Evolutionary conservation across 2,888 invertebrate species (phyloP).

Genomic region (Brachylomia viminalis): DNA sequence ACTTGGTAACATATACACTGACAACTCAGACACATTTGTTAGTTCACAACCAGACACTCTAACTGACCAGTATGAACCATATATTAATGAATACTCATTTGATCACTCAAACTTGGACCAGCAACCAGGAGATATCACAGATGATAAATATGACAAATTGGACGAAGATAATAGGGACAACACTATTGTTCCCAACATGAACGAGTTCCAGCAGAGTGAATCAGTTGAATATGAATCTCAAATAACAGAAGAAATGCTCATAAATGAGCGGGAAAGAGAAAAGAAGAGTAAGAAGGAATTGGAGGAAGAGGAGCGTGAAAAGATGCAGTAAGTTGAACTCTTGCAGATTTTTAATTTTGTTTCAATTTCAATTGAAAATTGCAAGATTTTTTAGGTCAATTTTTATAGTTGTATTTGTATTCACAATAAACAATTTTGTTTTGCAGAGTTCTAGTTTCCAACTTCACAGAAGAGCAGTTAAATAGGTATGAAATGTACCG

Average conservation of each 20-base stretch:
- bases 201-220: constrained; percentile 81
- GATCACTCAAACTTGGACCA: constrained; percentile 76
- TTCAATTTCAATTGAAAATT: not conserved
- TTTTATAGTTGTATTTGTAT: not conserved
- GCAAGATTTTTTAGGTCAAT: not conserved
- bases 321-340: constrained; percentile 95
- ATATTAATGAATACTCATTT: constrained; percentile 85
- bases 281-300: constrained; percentile 95
- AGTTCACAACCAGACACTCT: constrained; percentile 80
- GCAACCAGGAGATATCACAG: constrained; percentile 70
- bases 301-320: constrained; percentile 98
- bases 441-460: constrained; percentile 97
- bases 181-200: constrained; percentile 74
- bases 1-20: constrained; percentile 86
- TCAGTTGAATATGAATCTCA: constrained; percentile 78
- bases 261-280: constrained; percentile 92
- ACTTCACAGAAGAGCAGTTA: constrained; percentile 99
- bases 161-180: constrained; percentile 71
- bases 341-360: too few relatives aligned
- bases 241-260: constrained; percentile 83
- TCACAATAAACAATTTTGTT: constrained; percentile 6
- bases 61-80: constrained; percentile 83
- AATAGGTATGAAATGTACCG: constrained; percentile 99
- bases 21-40: constrained; percentile 80
- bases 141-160: constrained; percentile 71